phyloP scores from a whole-genome alignment of 2,113 vertebrate species.

The Galbula dea region DNA sequence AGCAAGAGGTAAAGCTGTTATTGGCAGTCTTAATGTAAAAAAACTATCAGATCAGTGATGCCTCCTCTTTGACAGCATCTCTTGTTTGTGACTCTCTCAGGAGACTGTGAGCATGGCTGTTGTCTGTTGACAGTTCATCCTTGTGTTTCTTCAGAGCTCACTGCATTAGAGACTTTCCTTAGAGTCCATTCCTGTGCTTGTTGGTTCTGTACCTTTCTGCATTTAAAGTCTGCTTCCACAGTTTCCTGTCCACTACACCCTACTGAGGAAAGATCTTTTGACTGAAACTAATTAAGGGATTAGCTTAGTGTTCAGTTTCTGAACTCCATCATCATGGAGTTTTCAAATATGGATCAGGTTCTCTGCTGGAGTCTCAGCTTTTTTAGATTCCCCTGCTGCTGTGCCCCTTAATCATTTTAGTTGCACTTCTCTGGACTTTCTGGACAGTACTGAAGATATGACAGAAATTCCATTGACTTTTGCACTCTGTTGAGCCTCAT shows the following conservation, averaged over 20 bases:
- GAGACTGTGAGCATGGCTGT: not conserved
- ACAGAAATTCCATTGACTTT: not conserved
- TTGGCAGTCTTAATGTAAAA: not conserved
- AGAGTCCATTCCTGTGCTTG: rapidly evolving
- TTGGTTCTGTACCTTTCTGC: not conserved
- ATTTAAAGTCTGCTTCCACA: not conserved
- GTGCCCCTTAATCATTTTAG: not conserved
- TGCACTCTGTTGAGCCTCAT: not conserved
- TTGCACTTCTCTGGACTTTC: not conserved
- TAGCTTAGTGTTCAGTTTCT: not conserved
- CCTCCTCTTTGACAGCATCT: not conserved
- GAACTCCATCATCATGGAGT: rapidly evolving
- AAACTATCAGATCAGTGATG: not conserved
- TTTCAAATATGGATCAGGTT: not conserved
- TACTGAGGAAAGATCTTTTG: not conserved
- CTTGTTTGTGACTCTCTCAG: not conserved
- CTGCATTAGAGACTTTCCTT: not conserved
- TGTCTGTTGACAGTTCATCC: not conserved
- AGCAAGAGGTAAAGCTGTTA: not conserved
- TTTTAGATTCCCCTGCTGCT: not conserved
- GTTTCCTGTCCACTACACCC: not conserved
- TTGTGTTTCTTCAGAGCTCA: not conserved
- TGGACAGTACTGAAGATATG: not conserved
- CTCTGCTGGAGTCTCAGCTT: rapidly evolving
- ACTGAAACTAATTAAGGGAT: not conserved